phyloP scores from a whole-genome alignment of 2,888 invertebrate genomes.

The Portevinia maculata region DNA sequence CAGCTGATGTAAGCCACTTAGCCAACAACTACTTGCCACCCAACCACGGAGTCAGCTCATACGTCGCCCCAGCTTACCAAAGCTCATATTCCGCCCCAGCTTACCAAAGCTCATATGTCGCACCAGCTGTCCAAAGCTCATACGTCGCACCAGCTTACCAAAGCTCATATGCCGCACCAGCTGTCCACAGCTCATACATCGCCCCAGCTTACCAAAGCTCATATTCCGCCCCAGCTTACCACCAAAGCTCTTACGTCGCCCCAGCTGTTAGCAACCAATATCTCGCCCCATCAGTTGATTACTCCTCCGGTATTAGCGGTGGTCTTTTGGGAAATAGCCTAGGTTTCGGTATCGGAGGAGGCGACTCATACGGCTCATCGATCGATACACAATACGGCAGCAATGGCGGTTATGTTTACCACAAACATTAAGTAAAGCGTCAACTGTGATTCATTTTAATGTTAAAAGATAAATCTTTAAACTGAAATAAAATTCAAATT shows the following conservation, averaged over 20 bases:
- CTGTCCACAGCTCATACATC: constrained; percentile 40
- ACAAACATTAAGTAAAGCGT: too few relatives aligned
- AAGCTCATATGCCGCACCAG: neutral
- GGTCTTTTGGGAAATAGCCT: too few relatives aligned
- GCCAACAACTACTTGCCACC: constrained; percentile 78
- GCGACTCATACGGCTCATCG: too few relatives aligned
- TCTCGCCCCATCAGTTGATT: too few relatives aligned
- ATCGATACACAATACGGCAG: too few relatives aligned
- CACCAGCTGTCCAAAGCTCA: constrained; percentile 58
- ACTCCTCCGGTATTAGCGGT: too few relatives aligned
- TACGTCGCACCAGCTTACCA: neutral
- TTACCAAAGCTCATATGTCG: too few relatives aligned
- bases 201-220: constrained; percentile 26
- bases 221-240: constrained; percentile 67
- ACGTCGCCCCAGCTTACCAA: neutral
- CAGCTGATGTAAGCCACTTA: constrained; percentile 81
- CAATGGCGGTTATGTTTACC: too few relatives aligned
- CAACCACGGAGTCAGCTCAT: constrained; percentile 4
- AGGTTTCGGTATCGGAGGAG: too few relatives aligned
- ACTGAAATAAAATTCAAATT: too few relatives aligned
- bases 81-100: constrained; percentile 64
- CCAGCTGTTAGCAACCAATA: neutral
- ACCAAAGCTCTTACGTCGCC: constrained; percentile 1
- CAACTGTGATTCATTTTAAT: too few relatives aligned
- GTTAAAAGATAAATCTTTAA: too few relatives aligned